phyloP scores from a whole-genome alignment of 2,888 invertebrate species.

The Muscina levida region DNA sequence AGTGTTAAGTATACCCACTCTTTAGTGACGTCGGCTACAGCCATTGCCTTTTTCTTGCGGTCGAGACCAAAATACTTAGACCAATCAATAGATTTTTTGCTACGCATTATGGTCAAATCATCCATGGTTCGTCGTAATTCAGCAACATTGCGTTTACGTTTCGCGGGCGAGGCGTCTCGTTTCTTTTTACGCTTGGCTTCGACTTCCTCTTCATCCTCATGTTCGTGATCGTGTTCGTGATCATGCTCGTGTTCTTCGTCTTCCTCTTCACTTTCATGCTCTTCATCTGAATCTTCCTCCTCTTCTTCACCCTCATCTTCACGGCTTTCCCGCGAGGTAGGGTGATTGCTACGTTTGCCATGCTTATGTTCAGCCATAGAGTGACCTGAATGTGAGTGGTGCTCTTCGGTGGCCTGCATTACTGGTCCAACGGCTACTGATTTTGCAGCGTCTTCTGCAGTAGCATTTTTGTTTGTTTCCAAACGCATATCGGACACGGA shows the following conservation, averaged over 20 bases:
- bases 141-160: slow-evolving; percentile 69
- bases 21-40: slow-evolving; percentile 40
- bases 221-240: slow-evolving; percentile 72
- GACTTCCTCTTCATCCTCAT: slow-evolving; percentile 71
- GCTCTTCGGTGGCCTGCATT: slow-evolving; percentile 63
- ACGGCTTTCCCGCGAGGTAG: slow-evolving; percentile 69
- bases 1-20: slow-evolving; percentile 57
- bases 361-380: slow-evolving; percentile 70
- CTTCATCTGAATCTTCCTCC: slow-evolving; percentile 70
- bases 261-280: slow-evolving; percentile 73
- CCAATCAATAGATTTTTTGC: slow-evolving; percentile 92
- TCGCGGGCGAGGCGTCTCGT: slow-evolving; percentile 70
- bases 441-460: slow-evolving; percentile 40
- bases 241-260: slow-evolving; percentile 78
- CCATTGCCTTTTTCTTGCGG: slow-evolving; percentile 84
- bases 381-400: slow-evolving; percentile 77
- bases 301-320: slow-evolving; percentile 69
- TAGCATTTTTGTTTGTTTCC: slow-evolving; percentile 66
- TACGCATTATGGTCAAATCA: slow-evolving; percentile 82
- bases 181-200: slow-evolving; percentile 80
- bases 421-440: slow-evolving; percentile 2
- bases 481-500: slow-evolving; percentile 70
- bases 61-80: slow-evolving; percentile 93
- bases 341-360: slow-evolving; percentile 75
- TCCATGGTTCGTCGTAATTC: slow-evolving; percentile 70